phyloP scores from a whole-genome alignment of 2,113 vertebrate genomes.

The Machaerirhynchus nigripectus region DNA sequence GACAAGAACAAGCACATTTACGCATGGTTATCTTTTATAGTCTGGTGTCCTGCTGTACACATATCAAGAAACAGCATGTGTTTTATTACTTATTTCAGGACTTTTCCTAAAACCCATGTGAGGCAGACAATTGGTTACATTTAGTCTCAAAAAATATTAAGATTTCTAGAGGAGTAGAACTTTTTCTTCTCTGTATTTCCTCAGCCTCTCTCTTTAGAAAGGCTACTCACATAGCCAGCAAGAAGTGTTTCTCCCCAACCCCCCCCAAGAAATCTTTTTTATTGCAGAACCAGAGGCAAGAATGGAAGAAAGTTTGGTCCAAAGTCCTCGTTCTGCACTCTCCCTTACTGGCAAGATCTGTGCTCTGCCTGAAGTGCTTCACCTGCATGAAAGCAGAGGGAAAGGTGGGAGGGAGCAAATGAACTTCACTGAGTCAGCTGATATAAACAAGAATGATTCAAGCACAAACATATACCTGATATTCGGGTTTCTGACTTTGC shows the following conservation, averaged over 20 bases:
- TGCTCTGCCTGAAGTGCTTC: not conserved
- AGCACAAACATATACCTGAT: slow-evolving; percentile 1
- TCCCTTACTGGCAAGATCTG: not conserved
- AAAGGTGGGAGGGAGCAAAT: not conserved
- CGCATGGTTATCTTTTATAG: not conserved
- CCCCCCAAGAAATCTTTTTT: not conserved
- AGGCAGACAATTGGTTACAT: not conserved
- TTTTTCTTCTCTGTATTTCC: not conserved
- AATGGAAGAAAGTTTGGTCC: not conserved
- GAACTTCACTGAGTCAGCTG: slow-evolving; percentile 14
- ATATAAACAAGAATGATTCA: slow-evolving; percentile 25
- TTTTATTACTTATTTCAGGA: not conserved
- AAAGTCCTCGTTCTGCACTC: slow-evolving; percentile 22
- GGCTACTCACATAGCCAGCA: not conserved
- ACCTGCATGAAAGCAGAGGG: not conserved
- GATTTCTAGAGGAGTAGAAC: not conserved
- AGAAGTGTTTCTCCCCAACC: not conserved
- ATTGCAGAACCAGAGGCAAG: not conserved
- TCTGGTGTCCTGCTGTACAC: not conserved
- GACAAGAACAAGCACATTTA: not conserved
- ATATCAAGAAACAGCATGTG: not conserved
- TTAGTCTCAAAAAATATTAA: not conserved
- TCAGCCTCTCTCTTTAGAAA: not conserved
- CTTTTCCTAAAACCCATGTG: not conserved
- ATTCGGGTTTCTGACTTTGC: not conserved